Percentiles rank a stretch among this genome's conserved stretches.
Conservation (phyloP, 2,113 vertebrate species). For the Pteruthius melanotis region DNA sequence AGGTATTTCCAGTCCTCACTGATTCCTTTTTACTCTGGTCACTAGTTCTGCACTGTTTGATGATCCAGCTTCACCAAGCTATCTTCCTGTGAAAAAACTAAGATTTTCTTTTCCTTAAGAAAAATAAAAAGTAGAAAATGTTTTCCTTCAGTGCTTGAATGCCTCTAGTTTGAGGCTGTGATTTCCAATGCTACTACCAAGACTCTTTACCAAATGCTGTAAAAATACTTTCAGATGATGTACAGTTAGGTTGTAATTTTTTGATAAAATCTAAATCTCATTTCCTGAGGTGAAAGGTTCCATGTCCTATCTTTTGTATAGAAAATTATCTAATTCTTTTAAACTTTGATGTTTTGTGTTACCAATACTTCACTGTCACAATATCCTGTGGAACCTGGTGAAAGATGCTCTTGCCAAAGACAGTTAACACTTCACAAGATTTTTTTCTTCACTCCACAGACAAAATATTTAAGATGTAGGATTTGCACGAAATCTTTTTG, state of each 20-base stretch:
- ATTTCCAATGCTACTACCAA: not conserved
- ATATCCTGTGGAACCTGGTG: not conserved
- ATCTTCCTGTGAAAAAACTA: not conserved
- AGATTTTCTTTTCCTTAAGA: not conserved
- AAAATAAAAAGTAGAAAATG: not conserved
- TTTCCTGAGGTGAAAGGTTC: not conserved
- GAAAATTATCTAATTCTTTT: not conserved
- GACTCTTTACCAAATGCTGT: not conserved
- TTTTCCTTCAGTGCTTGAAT: not conserved
- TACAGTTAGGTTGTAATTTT: not conserved
- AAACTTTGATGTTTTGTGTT: not conserved
- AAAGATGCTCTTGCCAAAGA: not conserved
- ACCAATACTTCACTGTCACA: not conserved
- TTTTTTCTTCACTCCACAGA: not conserved
- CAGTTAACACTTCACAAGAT: not conserved
- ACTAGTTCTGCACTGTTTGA: not conserved
- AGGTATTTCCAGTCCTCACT: not conserved
- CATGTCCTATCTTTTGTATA: not conserved
- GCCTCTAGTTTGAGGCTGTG: not conserved
- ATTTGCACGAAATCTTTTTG: not conserved
- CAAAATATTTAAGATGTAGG: not conserved
- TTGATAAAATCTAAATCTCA: not conserved
- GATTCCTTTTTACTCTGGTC: not conserved
- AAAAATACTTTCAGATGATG: not conserved
- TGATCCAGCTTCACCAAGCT: not conserved